phyloP scores from a whole-genome alignment of 2,888 invertebrate genomes.

The Arge pagana region DNA sequence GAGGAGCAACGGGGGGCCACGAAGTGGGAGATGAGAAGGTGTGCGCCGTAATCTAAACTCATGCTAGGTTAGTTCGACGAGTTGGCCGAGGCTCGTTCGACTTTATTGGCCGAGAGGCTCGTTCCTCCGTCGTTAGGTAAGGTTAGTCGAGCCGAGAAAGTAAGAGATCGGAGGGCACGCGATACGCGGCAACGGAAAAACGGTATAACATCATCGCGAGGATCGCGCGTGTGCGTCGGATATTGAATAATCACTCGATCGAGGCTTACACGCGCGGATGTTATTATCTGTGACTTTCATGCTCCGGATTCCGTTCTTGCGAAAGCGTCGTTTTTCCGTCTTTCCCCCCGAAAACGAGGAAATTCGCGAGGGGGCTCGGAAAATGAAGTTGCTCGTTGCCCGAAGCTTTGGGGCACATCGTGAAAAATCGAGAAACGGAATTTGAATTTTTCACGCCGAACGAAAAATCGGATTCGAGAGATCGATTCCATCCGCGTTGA shows the following conservation, averaged over 20 bases:
- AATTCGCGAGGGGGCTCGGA: no score
- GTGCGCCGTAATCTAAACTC: conserved; percentile 12
- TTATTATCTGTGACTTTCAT: conserved; percentile 48
- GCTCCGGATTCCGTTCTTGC: conserved; percentile 41
- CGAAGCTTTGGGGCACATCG: no score
- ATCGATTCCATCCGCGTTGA: no score
- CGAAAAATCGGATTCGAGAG: no score
- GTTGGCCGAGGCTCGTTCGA: neutral
- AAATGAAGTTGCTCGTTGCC: no score
- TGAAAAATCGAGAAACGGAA: no score
- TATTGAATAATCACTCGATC: conserved; percentile 57
- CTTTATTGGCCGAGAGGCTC: neutral
- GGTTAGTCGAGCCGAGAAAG: conserved; percentile 12
- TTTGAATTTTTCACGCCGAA: no score
- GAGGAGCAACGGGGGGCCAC: neutral
- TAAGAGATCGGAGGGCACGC: neutral
- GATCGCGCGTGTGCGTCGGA: conserved; percentile 35
- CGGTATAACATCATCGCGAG: conserved; percentile 26
- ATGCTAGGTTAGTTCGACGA: conserved; percentile 4
- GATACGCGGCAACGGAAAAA: no score
- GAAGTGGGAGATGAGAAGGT: conserved; percentile 7
- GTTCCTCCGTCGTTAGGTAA: neutral
- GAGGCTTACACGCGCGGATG: conserved; percentile 56
- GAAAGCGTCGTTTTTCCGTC: no score
- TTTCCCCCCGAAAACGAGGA: no score